Evolutionary conservation across 2,797 vertebrate species (phyloP).

Genomic region (Typhlichthys eigenmanni): DNA sequence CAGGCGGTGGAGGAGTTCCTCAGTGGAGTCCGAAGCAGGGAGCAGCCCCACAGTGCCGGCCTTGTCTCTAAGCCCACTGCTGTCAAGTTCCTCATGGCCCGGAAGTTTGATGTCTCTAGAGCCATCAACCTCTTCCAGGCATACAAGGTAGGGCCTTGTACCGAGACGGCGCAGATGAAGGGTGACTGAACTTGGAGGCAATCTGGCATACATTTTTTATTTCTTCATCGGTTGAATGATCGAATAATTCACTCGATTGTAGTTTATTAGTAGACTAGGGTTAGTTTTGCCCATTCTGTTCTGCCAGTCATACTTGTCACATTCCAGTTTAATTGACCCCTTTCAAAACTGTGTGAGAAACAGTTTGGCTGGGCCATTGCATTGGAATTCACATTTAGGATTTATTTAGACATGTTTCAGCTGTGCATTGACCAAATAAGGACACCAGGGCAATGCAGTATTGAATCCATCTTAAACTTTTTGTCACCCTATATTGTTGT

Average conservation of each 20-base stretch:
- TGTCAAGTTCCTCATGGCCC: constrained; percentile 86
- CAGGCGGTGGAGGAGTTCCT: constrained; percentile 86
- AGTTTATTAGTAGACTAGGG: no score
- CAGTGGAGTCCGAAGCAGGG: constrained; percentile 75
- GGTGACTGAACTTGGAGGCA: constrained; percentile 3
- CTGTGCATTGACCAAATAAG: no score
- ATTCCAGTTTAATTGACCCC: no score
- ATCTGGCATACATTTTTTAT: background rate
- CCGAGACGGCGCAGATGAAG: background rate
- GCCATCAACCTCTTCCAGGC: constrained; percentile 85
- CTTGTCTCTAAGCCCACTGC: constrained; percentile 83
- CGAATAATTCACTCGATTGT: background rate
- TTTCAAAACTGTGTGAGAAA: no score
- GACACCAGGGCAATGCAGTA: no score
- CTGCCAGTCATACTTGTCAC: no score
- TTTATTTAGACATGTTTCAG: no score
- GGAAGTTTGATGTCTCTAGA: constrained; percentile 84
- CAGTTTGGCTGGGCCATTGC: no score
- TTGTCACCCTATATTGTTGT: no score
- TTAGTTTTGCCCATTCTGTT: no score
- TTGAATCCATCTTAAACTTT: no score
- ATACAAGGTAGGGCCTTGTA: constrained; percentile 75
- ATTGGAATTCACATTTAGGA: no score
- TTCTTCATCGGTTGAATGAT: background rate
- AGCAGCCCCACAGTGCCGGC: constrained; percentile 79